Percentiles rank a stretch among this genome's conserved stretches.
Evolutionary conservation across 2,113 vertebrate species (phyloP).

Genomic region (Hymenochirus boettgeri): DNA sequence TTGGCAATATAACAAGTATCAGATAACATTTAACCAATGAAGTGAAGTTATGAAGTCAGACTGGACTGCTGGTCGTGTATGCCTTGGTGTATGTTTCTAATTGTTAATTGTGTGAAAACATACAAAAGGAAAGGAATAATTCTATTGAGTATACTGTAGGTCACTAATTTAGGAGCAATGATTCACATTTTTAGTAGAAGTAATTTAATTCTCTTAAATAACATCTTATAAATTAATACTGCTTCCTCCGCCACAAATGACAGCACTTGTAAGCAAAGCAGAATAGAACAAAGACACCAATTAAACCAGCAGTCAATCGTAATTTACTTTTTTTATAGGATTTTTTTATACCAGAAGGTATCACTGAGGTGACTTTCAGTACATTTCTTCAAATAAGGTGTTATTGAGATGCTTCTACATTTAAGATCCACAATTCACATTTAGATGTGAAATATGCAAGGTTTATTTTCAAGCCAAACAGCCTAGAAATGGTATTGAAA

Average conservation of each 20-base stretch:
- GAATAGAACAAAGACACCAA: slow-evolving; percentile 8
- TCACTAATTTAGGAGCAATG: neutral
- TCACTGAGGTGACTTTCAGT: neutral
- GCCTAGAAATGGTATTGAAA: too few relatives aligned
- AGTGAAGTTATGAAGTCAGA: too few relatives aligned
- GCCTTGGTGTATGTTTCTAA: too few relatives aligned
- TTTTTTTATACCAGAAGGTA: slow-evolving; percentile 20
- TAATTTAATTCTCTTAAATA: neutral
- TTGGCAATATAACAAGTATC: too few relatives aligned
- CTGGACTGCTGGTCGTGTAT: too few relatives aligned
- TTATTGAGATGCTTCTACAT: neutral
- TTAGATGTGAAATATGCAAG: too few relatives aligned
- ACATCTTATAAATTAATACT: slow-evolving; percentile 14
- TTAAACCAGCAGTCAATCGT: slow-evolving; percentile 24
- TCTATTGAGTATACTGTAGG: neutral
- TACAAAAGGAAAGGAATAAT: too few relatives aligned
- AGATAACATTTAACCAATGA: too few relatives aligned
- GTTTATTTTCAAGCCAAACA: too few relatives aligned
- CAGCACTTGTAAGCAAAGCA: slow-evolving; percentile 17
- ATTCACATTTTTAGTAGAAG: slow-evolving; percentile 14
- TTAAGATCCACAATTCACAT: too few relatives aligned
- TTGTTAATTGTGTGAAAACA: too few relatives aligned
- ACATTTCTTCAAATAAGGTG: neutral
- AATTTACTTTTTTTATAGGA: neutral
- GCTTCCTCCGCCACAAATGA: slow-evolving; percentile 8